Percentiles rank a stretch among this genome's conserved stretches.
Evolutionary conservation across 2,888 invertebrate species (phyloP).

Genomic region (Gari tellinella): DNA sequence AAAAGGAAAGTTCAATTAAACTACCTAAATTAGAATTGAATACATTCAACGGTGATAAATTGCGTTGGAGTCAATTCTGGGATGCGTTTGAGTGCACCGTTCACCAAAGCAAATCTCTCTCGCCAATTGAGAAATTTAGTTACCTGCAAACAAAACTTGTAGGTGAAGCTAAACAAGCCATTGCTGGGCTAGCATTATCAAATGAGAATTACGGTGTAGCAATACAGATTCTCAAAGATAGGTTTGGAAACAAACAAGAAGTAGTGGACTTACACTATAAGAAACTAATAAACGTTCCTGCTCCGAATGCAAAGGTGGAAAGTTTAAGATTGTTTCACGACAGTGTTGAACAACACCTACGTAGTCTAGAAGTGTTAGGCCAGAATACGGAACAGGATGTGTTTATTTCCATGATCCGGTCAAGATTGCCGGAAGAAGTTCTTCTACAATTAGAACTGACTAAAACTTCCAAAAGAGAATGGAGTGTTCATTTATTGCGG

Average conservation of each 20-base stretch:
- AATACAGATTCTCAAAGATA: constrained; percentile 25
- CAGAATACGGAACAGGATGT: constrained; percentile 23
- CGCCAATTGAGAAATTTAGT: constrained; percentile 40
- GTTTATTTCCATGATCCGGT: constrained; percentile 28
- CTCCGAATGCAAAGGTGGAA: constrained; percentile 18
- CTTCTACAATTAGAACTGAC: constrained; percentile 21
- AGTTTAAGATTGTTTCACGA: constrained; percentile 21
- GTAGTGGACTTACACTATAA: constrained; percentile 31
- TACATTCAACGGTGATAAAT: constrained; percentile 26
- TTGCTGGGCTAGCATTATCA: constrained; percentile 25
- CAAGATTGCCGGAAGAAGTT: constrained; percentile 15
- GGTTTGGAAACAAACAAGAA: constrained; percentile 37
- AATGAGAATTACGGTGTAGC: constrained; percentile 38
- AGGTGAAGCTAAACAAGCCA: constrained; percentile 16
- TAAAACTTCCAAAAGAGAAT: constrained; percentile 18
- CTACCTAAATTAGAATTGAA: constrained; percentile 26
- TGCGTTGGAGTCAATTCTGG: constrained; percentile 32
- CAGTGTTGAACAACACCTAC: constrained; percentile 19
- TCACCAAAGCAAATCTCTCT: constrained; percentile 26
- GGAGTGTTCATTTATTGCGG: constrained; percentile 22
- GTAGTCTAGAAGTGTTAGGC: constrained; percentile 26
- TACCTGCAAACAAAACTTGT: constrained; percentile 33
- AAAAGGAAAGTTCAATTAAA: constrained; percentile 18
- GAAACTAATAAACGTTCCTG: constrained; percentile 25
- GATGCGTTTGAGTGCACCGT: constrained; percentile 35